Percentiles rank a stretch among this genome's conserved stretches.
Evolutionary conservation across 2,113 vertebrate species (phyloP).

Genomic region (Lethenteron reissneri): DNA sequence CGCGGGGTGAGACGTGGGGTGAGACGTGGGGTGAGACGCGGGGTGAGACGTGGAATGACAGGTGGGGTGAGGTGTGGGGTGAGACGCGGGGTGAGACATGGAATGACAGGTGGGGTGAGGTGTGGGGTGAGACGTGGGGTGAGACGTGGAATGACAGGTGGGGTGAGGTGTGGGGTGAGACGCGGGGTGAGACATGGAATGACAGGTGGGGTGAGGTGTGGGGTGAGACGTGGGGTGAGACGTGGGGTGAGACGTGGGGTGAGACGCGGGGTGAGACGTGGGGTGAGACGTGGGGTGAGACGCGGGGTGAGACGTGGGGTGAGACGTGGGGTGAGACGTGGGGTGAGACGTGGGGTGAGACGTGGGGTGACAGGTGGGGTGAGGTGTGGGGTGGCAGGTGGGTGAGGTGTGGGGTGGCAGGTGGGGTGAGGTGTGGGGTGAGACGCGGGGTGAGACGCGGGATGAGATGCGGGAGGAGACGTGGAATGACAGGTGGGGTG

Average conservation of each 20-base stretch:
- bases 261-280: no score
- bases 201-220: not conserved
- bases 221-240: not conserved
- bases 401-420: not conserved
- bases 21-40: no score
- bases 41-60: not conserved
- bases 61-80: not conserved
- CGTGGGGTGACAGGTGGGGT: not conserved
- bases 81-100: not conserved
- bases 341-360: not conserved
- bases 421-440: no score
- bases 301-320: not conserved
- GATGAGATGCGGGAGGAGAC: not conserved
- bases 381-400: not conserved
- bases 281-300: no score
- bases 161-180: not conserved
- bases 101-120: not conserved
- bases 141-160: not conserved
- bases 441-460: no score
- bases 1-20: no score
- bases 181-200: no score
- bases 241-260: not conserved
- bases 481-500: not conserved
- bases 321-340: not conserved
- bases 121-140: not conserved